Evolutionary conservation across 64 coral and sea anemone genomes (phyloP), one percentile per base, ranked within the genome.

Genomic region (Pachyseris speciosa): DNA sequence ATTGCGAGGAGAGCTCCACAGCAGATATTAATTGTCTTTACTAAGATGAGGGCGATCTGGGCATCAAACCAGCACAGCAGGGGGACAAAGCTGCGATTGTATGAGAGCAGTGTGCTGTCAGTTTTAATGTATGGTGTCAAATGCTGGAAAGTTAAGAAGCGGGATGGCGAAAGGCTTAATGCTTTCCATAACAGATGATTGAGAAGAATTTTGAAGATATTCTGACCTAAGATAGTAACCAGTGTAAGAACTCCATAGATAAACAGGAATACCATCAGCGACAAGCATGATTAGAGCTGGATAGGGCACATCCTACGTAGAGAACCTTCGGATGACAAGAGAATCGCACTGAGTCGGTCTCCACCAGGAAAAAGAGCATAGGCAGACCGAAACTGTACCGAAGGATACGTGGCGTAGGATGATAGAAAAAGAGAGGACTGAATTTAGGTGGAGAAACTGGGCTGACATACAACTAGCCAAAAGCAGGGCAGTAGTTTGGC

Each of bases 341-440:
- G 79, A 40, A 83, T 83, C 20, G 19, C 79, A 58, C 50, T 64
- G 57, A 83, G 19, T 0, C 64, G 10, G 79, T 9, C 57, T 30
- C 52, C 50, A 83, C 31, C 30, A 53, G 79, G 51, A 36, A 64
- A 48, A 63, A 83, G 79, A 80, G 20, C 8, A 33, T 43, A 63
- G 79, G 53, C 31, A 59, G 53, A 83, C 79, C 28, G 31, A 83
- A 64, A n/a, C n/a, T n/a, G n/a, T n/a, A n/a, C n/a, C n/a, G n/a
- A n/a, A n/a, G 11, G 53, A 39, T 20, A 37, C 50, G 25, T 29
- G 53, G 19, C 30, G 51, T 53, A 37, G 31, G 30, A 20, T 39
- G 32, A 17, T 64, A 64, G 59, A 20, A 26, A 64, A 63, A 27
- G 25, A 64, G 22, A 64, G 22, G 59, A 3, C 59, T 26, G 59